A percentile compares a stretch with the other conserved stretches of the same genome.
These are phyloP conservation scores for Pantherophis alleghaniensis DNA, from an alignment of 2,797 vertebrate genomes.

Conservation along the genomic window DNA sequence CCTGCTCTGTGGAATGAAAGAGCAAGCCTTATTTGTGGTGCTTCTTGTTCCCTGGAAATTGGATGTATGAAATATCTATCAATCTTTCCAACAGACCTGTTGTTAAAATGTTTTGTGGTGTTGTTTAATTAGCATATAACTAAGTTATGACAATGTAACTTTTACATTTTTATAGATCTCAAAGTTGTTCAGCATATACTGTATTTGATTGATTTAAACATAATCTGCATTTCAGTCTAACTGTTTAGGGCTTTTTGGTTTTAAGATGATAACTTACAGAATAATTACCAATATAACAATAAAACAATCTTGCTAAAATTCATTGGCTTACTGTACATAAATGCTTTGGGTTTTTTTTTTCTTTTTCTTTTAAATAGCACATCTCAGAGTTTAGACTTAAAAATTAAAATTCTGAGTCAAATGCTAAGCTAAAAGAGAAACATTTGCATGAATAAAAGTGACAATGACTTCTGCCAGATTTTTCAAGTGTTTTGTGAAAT, in stretches of 20 bases:
- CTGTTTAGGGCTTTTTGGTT: not conserved
- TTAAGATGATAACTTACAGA: not conserved
- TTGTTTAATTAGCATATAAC: not conserved
- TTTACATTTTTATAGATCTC: not conserved
- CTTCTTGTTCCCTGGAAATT: too few species aligned
- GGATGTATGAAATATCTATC: not conserved
- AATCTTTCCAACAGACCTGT: too few species aligned
- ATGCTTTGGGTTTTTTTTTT: not conserved
- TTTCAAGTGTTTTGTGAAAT: not conserved
- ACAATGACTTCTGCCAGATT: conserved; percentile 12
- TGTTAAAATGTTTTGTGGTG: not conserved
- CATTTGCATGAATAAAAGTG: not conserved
- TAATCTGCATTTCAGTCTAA: not conserved
- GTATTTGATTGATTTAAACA: not conserved
- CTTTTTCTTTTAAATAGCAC: conserved; percentile 15
- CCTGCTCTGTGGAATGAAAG: not conserved
- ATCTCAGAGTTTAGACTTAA: conserved; percentile 26
- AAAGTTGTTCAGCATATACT: not conserved
- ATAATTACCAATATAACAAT: not conserved
- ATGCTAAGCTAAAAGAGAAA: conserved; percentile 3
- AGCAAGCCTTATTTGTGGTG: not conserved
- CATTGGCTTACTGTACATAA: conserved; percentile 17
- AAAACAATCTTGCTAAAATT: not conserved
- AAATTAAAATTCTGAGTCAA: conserved; percentile 30
- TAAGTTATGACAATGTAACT: not conserved